phyloP scores from a whole-genome alignment of 2,797 vertebrate genomes.

The Sebastes elongatus region DNA sequence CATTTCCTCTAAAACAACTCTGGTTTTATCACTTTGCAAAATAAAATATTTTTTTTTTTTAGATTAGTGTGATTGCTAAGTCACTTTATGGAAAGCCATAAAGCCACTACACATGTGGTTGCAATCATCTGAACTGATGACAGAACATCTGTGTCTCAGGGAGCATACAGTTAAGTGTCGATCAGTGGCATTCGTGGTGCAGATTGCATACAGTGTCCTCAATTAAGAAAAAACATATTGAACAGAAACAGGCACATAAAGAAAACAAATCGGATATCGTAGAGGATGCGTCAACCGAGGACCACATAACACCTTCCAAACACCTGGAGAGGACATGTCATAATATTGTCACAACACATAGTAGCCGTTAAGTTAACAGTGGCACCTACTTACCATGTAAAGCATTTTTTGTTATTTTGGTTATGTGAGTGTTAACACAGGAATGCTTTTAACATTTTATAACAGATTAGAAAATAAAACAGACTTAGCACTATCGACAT shows the following conservation, averaged over 20 bases:
- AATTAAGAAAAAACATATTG: slow-evolving; percentile 55
- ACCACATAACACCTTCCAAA: slow-evolving; percentile 43
- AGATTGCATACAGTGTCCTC: slow-evolving; percentile 83
- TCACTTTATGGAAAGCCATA: slow-evolving; percentile 67
- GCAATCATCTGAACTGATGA: slow-evolving; percentile 68
- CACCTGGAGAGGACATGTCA: slow-evolving; percentile 44
- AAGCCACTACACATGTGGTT: slow-evolving; percentile 61
- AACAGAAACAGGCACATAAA: slow-evolving; percentile 66
- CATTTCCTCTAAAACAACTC: slow-evolving; percentile 61
- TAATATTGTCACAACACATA: slow-evolving; percentile 33
- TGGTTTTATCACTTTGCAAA: slow-evolving; percentile 61
- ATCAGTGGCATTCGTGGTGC: slow-evolving; percentile 82
- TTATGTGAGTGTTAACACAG: slow-evolving; percentile 45
- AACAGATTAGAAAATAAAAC: slow-evolving; percentile 69
- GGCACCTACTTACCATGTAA: slow-evolving; percentile 47
- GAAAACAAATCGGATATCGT: slow-evolving; percentile 40
- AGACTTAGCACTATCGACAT: slow-evolving; percentile 78
- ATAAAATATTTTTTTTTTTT: slow-evolving; percentile 38
- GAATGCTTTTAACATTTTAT: slow-evolving; percentile 22
- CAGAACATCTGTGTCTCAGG: slow-evolving; percentile 64
- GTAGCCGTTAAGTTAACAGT: slow-evolving; percentile 13
- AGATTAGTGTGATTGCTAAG: slow-evolving; percentile 63
- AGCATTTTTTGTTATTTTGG: slow-evolving; percentile 66
- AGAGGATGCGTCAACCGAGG: slow-evolving; percentile 27
- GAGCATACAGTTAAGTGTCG: slow-evolving; percentile 76